Conservation (phyloP, 1,140 invertebrate species). For the Drosophila albomicans region DNA sequence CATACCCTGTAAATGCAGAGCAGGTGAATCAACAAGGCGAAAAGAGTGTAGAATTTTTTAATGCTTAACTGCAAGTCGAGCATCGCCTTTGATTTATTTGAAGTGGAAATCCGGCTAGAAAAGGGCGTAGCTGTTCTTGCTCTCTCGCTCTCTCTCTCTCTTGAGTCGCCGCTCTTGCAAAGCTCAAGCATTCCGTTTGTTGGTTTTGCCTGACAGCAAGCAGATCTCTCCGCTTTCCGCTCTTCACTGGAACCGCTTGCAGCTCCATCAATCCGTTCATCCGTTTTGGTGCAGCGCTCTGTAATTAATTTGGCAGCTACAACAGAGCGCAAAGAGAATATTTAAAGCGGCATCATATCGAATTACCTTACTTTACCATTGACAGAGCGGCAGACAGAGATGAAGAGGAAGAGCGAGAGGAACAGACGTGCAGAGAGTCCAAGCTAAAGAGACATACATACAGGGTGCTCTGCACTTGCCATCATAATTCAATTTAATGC, state of each 20-base stretch:
- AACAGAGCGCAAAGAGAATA: constrained; percentile 67
- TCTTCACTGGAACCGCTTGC: neutral
- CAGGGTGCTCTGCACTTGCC: constrained; percentile 44
- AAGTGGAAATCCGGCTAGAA: constrained; percentile 12
- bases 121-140: constrained; percentile 22
- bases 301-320: constrained; percentile 80
- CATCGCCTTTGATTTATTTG: constrained; percentile 6
- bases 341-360: constrained; percentile 75
- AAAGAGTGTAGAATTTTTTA: neutral
- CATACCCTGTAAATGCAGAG: neutral
- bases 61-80: constrained; percentile 4
- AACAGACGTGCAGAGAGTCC: neutral
- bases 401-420: neutral
- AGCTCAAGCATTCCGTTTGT: constrained; percentile 42
- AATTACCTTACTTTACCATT: constrained; percentile 73
- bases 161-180: constrained; percentile 15
- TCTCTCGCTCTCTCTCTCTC: too few relatives aligned
- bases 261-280: constrained; percentile 52
- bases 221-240: neutral
- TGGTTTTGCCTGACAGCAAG: constrained; percentile 35
- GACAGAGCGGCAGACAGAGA: constrained; percentile 29
- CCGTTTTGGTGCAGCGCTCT: constrained; percentile 72
- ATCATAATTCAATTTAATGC: constrained; percentile 34
- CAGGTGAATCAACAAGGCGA: neutral
- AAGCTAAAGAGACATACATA: constrained; percentile 28